These are phyloP conservation scores for Heliothis subflexa DNA, from an alignment of 1,140 invertebrate species.

Conservation along the genomic window DNA sequence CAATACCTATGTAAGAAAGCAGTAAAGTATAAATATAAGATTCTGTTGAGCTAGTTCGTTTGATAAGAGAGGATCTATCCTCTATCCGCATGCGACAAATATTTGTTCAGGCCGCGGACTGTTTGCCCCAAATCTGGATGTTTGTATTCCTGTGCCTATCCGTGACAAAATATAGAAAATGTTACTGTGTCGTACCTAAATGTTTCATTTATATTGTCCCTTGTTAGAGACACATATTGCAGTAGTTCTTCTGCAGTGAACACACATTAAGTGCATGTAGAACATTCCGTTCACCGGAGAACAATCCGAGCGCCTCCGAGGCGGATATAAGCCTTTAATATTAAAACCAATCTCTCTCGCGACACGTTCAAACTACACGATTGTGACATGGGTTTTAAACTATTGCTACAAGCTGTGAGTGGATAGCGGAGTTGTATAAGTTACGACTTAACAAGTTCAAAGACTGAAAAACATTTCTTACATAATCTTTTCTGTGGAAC, in stretches of 20 bases:
- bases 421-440: neutral
- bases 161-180: neutral
- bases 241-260: neutral
- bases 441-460: no score
- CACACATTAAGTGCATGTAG: slow-evolving; percentile 8
- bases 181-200: neutral
- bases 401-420: neutral
- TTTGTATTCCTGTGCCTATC: slow-evolving; percentile 2
- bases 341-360: slow-evolving; percentile 49
- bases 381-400: slow-evolving; percentile 14
- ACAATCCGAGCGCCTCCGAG: slow-evolving; percentile 14
- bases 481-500: no score
- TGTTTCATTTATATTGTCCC: neutral
- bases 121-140: neutral
- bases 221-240: no score
- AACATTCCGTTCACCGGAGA: slow-evolving; percentile 11
- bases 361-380: slow-evolving; percentile 44
- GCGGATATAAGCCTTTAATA: slow-evolving; percentile 53
- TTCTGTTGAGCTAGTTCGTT: neutral
- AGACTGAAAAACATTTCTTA: no score
- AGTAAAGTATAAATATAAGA: neutral
- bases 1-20: neutral
- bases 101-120: slow-evolving; percentile 9
- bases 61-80: neutral
- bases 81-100: slow-evolving; percentile 6